Base-by-base conservation (phyloP, 1,140 invertebrate species). In the Lepidurus arcticus region DNA sequence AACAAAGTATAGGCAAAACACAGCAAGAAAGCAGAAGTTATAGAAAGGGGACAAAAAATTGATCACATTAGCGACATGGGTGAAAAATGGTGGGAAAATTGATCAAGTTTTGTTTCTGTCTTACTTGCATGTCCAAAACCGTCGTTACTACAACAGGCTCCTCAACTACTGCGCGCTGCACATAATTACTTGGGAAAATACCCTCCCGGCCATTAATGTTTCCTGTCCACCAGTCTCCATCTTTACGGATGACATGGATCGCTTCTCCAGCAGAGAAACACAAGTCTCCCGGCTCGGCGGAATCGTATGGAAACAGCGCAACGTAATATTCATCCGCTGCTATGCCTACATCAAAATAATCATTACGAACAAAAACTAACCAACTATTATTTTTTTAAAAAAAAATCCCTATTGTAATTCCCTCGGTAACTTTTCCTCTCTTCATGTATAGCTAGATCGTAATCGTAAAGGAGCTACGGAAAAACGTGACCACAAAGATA, bases 141-240 rank as follows among this genome's bases (percentile, higher is more conserved):
- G 73, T 77, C 44, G 77, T 75, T n/a, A 44, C 78, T 9, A 74
- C 43, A 26, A 47, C 75, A 45, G 43, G 53, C 26, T 73, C 78
- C 45, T 75, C 80, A 73, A 73, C 75, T 44, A 89, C 88, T 43
- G 85, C 87, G 81, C 88, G 89, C 82, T 92, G 90, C 24, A 96
- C 94, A 85, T 96, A 96, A 88, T 96, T 97, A 1, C 92, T 94
- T 0, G 98, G 98, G 86, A 99, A 99, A 80, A 99, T 96, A 26
- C 98, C 98, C 13, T 88, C 90, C 80, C 91, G 90, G 53, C 91
- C 91, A 65, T 90, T 94, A 81, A 97, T 91, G 75, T 89, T 90
- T 47, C 98, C 98, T 10, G 96, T 98, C 97, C 97, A 99, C 97
- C 97, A 99, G 83, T 99, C 96, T 7, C 95, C 96, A 80, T 98